phyloP scores from a whole-genome alignment of 2,113 vertebrate species.

The Catharus fuscescens region DNA sequence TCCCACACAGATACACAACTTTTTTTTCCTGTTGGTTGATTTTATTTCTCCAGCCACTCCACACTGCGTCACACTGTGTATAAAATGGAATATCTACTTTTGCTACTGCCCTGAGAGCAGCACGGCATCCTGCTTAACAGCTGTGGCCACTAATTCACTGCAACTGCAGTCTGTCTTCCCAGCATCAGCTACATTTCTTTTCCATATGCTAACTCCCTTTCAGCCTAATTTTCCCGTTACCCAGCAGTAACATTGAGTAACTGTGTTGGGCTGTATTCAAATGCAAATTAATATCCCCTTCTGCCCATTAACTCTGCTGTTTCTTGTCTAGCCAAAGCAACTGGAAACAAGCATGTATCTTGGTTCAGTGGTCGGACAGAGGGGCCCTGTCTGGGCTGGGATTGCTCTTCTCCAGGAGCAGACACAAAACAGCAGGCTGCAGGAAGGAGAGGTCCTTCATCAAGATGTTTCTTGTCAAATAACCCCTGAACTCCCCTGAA shows the following conservation, averaged over 20 bases:
- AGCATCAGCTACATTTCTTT: slow-evolving; percentile 42
- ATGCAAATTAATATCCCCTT: slow-evolving; percentile 63
- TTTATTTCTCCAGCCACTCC: neutral
- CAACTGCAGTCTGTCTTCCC: slow-evolving; percentile 31
- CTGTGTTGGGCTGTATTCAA: slow-evolving; percentile 49
- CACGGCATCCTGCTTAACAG: neutral
- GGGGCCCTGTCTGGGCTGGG: slow-evolving; percentile 25
- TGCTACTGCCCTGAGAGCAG: neutral
- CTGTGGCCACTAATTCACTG: slow-evolving; percentile 45
- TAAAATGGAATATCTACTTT: slow-evolving; percentile 29
- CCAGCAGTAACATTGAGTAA: slow-evolving; percentile 56
- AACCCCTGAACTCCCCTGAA: slow-evolving; percentile 14
- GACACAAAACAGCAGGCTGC: slow-evolving; percentile 9
- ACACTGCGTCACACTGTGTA: neutral
- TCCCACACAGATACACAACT: neutral
- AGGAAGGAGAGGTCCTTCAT: slow-evolving; percentile 13
- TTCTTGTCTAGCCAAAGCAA: slow-evolving; percentile 56
- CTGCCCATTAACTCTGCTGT: slow-evolving; percentile 53
- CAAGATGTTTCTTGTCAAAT: slow-evolving; percentile 33
- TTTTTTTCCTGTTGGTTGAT: neutral
- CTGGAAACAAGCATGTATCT: slow-evolving; percentile 9
- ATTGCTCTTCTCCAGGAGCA: neutral
- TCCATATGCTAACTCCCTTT: slow-evolving; percentile 49
- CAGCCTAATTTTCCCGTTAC: slow-evolving; percentile 56
- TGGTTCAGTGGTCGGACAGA: slow-evolving; percentile 23